These are phyloP conservation scores for Scopus umbretta DNA, from an alignment of 2,113 vertebrate species.

Conservation along the genomic window DNA sequence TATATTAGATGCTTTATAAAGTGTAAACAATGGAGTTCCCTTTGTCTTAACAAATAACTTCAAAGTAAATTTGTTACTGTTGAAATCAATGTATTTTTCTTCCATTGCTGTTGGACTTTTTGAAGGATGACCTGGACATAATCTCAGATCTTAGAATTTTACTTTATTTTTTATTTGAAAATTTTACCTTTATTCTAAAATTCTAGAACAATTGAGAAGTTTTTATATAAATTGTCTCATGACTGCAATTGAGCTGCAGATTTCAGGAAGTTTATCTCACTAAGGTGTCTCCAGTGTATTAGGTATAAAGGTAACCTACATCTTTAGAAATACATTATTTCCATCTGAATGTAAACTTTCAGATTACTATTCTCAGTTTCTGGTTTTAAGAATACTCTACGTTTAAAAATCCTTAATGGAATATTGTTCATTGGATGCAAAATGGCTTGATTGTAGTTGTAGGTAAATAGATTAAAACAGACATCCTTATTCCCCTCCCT, in stretches of 20 bases:
- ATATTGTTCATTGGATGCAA: neutral
- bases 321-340: neutral
- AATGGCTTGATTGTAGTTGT: neutral
- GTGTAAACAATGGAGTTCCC: neutral
- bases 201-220: neutral
- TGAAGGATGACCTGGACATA: neutral
- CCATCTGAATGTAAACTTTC: neutral
- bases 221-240: neutral
- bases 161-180: neutral
- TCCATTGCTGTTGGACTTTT: neutral
- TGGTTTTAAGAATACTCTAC: neutral
- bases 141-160: neutral
- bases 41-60: neutral
- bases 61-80: neutral
- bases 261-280: neutral
- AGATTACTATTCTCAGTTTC: neutral
- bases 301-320: neutral
- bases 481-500: neutral
- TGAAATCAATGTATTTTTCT: neutral
- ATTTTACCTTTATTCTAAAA: neutral
- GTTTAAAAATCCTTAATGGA: neutral
- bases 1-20: neutral
- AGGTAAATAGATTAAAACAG: neutral
- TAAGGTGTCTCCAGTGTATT: neutral
- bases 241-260: neutral